phyloP scores from a whole-genome alignment of 2,113 vertebrate species.

The Prolemur simus region DNA sequence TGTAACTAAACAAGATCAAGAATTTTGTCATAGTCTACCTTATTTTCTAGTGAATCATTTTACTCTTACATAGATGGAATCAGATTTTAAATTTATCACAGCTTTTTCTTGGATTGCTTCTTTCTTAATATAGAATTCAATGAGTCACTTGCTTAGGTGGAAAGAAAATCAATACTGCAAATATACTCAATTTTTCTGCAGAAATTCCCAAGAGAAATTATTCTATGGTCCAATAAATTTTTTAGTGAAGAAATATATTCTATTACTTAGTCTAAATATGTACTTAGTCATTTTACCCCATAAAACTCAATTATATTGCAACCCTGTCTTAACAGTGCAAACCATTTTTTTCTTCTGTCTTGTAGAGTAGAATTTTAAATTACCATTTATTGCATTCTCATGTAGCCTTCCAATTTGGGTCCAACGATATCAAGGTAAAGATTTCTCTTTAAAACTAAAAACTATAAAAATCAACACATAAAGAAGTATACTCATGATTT shows the following conservation, averaged over 20 bases:
- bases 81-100: slow-evolving; percentile 70
- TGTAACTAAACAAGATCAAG: background rate
- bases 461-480: background rate
- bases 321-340: background rate
- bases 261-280: slow-evolving; percentile 38
- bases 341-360: background rate
- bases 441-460: background rate
- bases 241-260: slow-evolving; percentile 15
- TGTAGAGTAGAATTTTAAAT: background rate
- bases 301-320: slow-evolving; percentile 39
- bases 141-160: slow-evolving; percentile 58
- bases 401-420: background rate
- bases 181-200: slow-evolving; percentile 9
- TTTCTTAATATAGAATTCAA: slow-evolving; percentile 66
- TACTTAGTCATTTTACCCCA: slow-evolving; percentile 21
- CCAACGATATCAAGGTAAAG: background rate
- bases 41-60: slow-evolving; percentile 49
- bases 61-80: slow-evolving; percentile 56
- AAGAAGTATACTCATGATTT: background rate
- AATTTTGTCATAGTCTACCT: background rate
- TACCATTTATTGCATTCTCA: background rate
- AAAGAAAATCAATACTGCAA: slow-evolving; percentile 63
- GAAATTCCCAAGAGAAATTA: slow-evolving; percentile 51
- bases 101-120: slow-evolving; percentile 62
- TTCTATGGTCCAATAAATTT: background rate